These are phyloP conservation scores for Beris chalybata DNA, from an alignment of 2,888 invertebrate genomes.

Conservation along the genomic window DNA sequence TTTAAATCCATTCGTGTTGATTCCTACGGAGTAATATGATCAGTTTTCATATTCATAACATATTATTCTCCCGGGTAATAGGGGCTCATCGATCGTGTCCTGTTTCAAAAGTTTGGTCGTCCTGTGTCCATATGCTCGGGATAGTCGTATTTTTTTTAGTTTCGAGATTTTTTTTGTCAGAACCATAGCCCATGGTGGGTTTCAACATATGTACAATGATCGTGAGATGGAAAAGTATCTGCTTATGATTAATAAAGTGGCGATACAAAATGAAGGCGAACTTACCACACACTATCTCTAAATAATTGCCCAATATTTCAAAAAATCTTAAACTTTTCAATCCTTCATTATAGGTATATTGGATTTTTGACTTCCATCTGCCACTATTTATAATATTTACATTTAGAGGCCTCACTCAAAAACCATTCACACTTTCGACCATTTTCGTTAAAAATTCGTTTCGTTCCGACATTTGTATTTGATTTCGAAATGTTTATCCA, in stretches of 20 bases:
- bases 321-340: no score
- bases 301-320: no score
- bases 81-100: slow-evolving; percentile 21
- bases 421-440: no score
- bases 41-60: slow-evolving; percentile 18
- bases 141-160: not conserved
- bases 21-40: slow-evolving; percentile 20
- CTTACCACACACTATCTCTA: no score
- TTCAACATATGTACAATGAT: no score
- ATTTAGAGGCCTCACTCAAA: not conserved
- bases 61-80: slow-evolving; percentile 12
- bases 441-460: not conserved
- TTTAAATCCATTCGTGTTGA: no score
- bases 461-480: not conserved
- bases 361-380: slow-evolving; percentile 8
- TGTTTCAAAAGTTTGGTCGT: slow-evolving; percentile 7
- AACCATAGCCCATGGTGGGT: no score
- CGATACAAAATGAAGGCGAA: no score
- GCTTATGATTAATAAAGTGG: no score
- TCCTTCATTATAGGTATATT: no score
- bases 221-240: no score
- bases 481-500: slow-evolving; percentile 22
- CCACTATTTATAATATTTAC: slow-evolving; percentile 28
- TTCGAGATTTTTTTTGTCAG: no score
- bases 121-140: slow-evolving; percentile 19